These are phyloP conservation scores for Calephelis virginiensis DNA, from an alignment of 1,140 invertebrate species.

Conservation along the genomic window DNA sequence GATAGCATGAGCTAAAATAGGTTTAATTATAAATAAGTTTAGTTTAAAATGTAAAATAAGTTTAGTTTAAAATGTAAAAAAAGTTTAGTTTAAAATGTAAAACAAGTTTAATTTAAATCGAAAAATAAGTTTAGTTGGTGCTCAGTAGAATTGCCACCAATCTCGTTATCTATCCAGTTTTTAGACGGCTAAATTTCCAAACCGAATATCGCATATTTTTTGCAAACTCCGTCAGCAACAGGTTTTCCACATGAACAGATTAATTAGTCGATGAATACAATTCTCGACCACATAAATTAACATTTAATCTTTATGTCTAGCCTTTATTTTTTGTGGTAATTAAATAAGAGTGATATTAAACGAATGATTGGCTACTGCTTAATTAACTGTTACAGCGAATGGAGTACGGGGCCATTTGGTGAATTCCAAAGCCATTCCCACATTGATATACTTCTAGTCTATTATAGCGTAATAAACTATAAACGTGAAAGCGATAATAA, in stretches of 20 bases:
- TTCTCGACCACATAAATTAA: constrained; percentile 1
- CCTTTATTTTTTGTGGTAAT: constrained; percentile 10
- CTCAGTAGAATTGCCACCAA: too few species aligned
- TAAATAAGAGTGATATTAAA: constrained; percentile 14
- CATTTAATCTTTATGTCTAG: constrained; percentile 6
- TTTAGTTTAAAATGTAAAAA: too few species aligned
- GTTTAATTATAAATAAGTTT: too few species aligned
- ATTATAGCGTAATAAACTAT: too few species aligned
- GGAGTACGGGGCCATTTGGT: neutral
- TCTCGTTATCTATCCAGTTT: too few species aligned
- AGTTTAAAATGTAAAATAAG: too few species aligned
- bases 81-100: too few species aligned
- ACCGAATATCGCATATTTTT: constrained; percentile 22
- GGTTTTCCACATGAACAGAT: constrained; percentile 1
- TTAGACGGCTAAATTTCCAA: constrained; percentile 9
- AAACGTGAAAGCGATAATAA: too few species aligned
- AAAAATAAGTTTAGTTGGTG: too few species aligned
- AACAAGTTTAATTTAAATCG: too few species aligned
- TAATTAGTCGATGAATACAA: constrained; percentile 1
- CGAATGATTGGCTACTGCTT: constrained; percentile 14
- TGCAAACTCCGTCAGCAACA: constrained; percentile 19
- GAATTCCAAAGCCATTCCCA: constrained; percentile 1
- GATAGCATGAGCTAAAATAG: too few species aligned
- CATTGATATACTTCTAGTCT: neutral
- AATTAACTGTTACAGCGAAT: constrained; percentile 6